Conservation (phyloP, 2,113 vertebrate species). For the Hypanus sabinus region DNA sequence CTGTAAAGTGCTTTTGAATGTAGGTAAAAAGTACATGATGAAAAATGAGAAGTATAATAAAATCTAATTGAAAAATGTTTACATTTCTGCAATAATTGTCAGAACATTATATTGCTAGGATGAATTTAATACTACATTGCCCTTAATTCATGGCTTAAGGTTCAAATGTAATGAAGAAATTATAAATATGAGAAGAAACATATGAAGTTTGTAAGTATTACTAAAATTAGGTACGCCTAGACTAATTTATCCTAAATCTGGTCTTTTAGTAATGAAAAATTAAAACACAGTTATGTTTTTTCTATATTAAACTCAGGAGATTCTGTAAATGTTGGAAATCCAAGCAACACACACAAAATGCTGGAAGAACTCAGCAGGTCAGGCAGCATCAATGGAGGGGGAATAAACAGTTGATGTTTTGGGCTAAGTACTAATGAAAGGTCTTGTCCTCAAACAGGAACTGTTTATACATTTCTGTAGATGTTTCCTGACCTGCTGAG, state of each 20-base stretch:
- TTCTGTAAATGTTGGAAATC: too few relatives aligned
- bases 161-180: background rate
- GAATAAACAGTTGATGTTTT: too few relatives aligned
- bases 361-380: too few relatives aligned
- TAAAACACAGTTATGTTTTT: background rate
- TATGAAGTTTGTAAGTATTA: background rate
- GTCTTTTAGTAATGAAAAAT: background rate
- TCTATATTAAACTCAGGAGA: background rate
- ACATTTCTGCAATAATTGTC: background rate
- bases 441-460: too few relatives aligned
- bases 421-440: too few relatives aligned
- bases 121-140: background rate
- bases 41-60: background rate
- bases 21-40: constrained; percentile 44
- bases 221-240: background rate
- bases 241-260: background rate
- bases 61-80: background rate
- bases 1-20: constrained; percentile 51
- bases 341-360: too few relatives aligned
- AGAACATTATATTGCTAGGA: background rate
- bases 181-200: background rate
- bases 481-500: too few relatives aligned
- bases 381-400: too few relatives aligned
- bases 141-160: background rate
- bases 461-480: too few relatives aligned